Conservation (phyloP, 2,113 vertebrate genomes). For the Zapus hudsonius region DNA sequence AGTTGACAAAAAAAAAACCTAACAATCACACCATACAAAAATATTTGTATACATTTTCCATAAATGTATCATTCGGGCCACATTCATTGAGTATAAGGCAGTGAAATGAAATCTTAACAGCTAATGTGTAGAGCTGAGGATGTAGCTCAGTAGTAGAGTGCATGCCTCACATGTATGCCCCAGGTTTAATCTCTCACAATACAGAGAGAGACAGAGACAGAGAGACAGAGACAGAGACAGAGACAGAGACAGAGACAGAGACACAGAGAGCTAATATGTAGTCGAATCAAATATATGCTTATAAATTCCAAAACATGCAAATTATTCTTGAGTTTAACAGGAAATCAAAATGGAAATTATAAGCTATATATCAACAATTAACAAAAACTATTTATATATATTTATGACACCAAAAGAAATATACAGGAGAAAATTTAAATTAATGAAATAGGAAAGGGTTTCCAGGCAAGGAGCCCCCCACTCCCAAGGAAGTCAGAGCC, state of each 20-base stretch:
- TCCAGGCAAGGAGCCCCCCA: too few species aligned
- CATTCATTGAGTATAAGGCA: neutral
- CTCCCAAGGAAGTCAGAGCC: too few species aligned
- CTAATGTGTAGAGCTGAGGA: neutral
- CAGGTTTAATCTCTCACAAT: too few species aligned
- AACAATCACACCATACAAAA: too few species aligned
- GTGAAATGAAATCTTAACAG: neutral
- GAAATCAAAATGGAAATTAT: neutral
- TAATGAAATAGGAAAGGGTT: too few species aligned
- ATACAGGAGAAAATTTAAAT: neutral
- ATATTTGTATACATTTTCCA: neutral
- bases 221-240: too few species aligned
- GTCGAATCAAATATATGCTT: neutral
- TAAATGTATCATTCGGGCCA: neutral
- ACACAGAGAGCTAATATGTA: neutral
- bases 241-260: too few species aligned
- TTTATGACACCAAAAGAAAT: neutral
- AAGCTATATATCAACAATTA: neutral
- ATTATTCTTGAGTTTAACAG: neutral
- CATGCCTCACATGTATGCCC: too few species aligned
- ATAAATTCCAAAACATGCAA: neutral
- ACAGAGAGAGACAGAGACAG: too few species aligned
- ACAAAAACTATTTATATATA: neutral
- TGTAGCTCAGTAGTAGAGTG: too few species aligned
- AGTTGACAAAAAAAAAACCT: too few species aligned